Percentiles rank a stretch among this genome's conserved stretches.
Conservation (phyloP, 1,140 invertebrate genomes). For the Drosophila pachea region DNA sequence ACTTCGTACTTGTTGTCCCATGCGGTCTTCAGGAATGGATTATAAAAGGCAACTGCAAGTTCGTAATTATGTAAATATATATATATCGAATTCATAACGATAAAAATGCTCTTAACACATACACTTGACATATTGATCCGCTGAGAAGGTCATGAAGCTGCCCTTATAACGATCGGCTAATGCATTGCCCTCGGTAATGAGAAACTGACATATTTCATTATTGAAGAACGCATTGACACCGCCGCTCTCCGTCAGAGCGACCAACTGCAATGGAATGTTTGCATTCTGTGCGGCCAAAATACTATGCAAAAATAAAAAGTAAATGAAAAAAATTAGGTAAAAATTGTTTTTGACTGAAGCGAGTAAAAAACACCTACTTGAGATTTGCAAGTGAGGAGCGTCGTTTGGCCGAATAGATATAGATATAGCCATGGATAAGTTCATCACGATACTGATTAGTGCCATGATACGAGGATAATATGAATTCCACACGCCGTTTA, state of each 20-base stretch:
- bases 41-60: slow-evolving; percentile 91
- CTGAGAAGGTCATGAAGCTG: slow-evolving; percentile 89
- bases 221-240: slow-evolving; percentile 93
- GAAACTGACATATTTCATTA: slow-evolving; percentile 91
- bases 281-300: slow-evolving; percentile 97
- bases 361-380: slow-evolving; percentile 83
- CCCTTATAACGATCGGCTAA: slow-evolving; percentile 94
- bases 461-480: slow-evolving; percentile 96
- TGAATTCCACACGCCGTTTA: slow-evolving; percentile 94
- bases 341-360: no score
- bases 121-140: slow-evolving; percentile 78
- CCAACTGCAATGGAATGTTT: slow-evolving; percentile 95
- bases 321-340: not conserved
- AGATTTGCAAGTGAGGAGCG: slow-evolving; percentile 96
- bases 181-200: slow-evolving; percentile 95
- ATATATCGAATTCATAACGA: not conserved
- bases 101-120: slow-evolving; percentile 1
- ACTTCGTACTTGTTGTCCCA: slow-evolving; percentile 98
- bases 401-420: slow-evolving; percentile 96
- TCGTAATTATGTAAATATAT: not conserved
- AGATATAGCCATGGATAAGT: slow-evolving; percentile 96
- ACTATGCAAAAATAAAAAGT: slow-evolving; percentile 79
- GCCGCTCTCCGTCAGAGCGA: slow-evolving; percentile 93
- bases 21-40: slow-evolving; percentile 96
- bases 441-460: slow-evolving; percentile 95